These are phyloP conservation scores for Hermaeophaga mercurialis DNA, from an alignment of 2,888 invertebrate genomes.

Conservation along the genomic window DNA sequence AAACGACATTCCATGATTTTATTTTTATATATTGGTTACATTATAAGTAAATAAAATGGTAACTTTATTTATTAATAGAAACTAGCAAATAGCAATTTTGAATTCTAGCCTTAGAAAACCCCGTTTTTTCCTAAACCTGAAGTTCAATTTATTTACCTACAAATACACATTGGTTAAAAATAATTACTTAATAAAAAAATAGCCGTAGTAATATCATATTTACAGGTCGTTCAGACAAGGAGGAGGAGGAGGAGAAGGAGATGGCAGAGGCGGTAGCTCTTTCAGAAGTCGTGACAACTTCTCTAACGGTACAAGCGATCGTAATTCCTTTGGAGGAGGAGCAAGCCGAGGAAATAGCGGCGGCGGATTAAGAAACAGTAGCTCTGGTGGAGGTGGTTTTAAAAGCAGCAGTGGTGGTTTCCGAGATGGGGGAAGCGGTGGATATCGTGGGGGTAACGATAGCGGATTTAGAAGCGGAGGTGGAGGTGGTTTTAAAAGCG, in stretches of 20 bases:
- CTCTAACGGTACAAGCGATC: conserved; percentile 53
- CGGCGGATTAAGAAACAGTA: conserved; percentile 22
- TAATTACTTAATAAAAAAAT: not conserved
- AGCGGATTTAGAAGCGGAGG: conserved; percentile 52
- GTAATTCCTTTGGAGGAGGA: conserved; percentile 36
- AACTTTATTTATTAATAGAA: no score
- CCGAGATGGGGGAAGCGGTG: conserved; percentile 27
- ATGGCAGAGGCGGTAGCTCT: conserved; percentile 38
- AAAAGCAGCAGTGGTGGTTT: conserved; percentile 45
- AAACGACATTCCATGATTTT: no score
- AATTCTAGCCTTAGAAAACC: not conserved
- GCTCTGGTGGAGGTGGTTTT: conserved; percentile 46
- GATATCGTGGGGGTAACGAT: conserved; percentile 7
- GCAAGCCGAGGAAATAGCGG: conserved; percentile 23
- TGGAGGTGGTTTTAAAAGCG: conserved; percentile 50
- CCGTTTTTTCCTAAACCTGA: no score
- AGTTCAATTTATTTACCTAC: not conserved
- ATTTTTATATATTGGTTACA: no score
- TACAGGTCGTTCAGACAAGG: conserved; percentile 24
- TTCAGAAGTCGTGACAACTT: conserved; percentile 45
- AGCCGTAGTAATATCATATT: not conserved
- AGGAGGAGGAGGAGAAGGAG: conserved; percentile 10
- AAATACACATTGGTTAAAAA: not conserved
- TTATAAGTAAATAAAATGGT: no score
- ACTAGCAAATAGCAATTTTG: no score